phyloP scores from a whole-genome alignment of 2,888 invertebrate genomes.

The Folsomia candida region DNA sequence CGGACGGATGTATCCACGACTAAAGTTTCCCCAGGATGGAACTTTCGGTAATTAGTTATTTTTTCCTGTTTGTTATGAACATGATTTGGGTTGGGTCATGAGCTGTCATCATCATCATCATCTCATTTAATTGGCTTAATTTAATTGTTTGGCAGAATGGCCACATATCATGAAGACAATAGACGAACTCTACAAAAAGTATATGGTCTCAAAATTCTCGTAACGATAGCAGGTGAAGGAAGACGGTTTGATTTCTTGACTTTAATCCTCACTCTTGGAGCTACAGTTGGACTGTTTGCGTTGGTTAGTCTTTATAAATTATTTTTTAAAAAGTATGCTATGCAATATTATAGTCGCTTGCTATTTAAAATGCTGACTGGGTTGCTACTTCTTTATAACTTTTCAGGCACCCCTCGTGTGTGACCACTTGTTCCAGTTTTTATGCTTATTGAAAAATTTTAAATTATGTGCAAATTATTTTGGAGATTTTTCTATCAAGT shows the following conservation, averaged over 20 bases:
- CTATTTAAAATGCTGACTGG: no score
- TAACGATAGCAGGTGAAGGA: slow-evolving; percentile 56
- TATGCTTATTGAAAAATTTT: slow-evolving; percentile 35
- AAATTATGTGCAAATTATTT: slow-evolving; percentile 8
- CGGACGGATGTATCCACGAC: slow-evolving; percentile 55
- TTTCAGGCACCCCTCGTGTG: slow-evolving; percentile 57
- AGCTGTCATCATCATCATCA: background rate
- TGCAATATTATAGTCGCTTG: no score
- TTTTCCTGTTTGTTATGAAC: no score
- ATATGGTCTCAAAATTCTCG: slow-evolving; percentile 57
- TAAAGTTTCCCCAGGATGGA: slow-evolving; percentile 56
- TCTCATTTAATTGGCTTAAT: background rate
- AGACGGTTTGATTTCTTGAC: slow-evolving; percentile 57
- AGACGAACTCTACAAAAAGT: slow-evolving; percentile 55
- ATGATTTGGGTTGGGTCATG: background rate
- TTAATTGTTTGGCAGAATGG: slow-evolving; percentile 29
- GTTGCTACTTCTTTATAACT: no score
- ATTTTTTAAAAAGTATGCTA: no score
- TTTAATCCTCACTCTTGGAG: slow-evolving; percentile 57
- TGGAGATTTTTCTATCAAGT: slow-evolving; percentile 8
- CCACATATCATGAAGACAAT: slow-evolving; percentile 54
- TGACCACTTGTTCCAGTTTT: slow-evolving; percentile 54
- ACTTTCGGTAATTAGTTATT: slow-evolving; percentile 45
- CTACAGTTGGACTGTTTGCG: slow-evolving; percentile 57
- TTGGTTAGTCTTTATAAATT: slow-evolving; percentile 55